Percentiles rank a stretch among this genome's conserved stretches.
Evolutionary conservation across 1,140 invertebrate species (phyloP).

Genomic region (Drosophila hydei): DNA sequence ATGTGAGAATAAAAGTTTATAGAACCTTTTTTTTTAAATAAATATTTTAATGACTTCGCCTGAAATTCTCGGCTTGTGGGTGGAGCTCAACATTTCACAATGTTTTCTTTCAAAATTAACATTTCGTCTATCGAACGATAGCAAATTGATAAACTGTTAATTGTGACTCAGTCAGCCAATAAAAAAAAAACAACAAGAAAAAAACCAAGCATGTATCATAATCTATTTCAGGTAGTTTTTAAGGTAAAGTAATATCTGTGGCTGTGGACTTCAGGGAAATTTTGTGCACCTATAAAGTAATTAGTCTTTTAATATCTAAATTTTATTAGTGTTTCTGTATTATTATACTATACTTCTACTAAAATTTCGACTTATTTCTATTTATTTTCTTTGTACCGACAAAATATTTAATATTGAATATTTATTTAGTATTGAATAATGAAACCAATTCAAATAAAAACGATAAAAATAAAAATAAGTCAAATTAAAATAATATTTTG

Average conservation of each 20-base stretch:
- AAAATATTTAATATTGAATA: no score
- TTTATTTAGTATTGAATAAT: no score
- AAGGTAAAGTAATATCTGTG: neutral
- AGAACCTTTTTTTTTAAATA: constrained; percentile 5
- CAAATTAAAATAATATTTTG: no score
- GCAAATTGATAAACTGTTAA: constrained; percentile 4
- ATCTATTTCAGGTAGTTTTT: neutral
- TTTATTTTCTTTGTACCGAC: no score
- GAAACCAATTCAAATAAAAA: no score
- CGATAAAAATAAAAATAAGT: no score
- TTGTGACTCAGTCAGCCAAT: constrained; percentile 26
- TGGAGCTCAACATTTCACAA: constrained; percentile 11
- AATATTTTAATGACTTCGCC: constrained; percentile 22
- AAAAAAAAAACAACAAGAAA: no score
- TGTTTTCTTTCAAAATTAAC: constrained; percentile 4
- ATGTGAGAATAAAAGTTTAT: constrained; percentile 15
- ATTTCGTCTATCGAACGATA: neutral
- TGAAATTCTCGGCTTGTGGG: constrained; percentile 11
- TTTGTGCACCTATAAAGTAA: no score
- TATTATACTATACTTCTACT: no score
- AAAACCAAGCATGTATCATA: constrained; percentile 10
- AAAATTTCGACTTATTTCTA: no score
- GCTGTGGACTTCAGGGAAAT: neutral
- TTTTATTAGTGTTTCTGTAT: no score
- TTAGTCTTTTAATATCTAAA: no score